Evolutionary conservation across 2,888 invertebrate genomes (phyloP), one percentile per base, ranked within the genome.

Genomic region (Conops quadrifasciatus): DNA sequence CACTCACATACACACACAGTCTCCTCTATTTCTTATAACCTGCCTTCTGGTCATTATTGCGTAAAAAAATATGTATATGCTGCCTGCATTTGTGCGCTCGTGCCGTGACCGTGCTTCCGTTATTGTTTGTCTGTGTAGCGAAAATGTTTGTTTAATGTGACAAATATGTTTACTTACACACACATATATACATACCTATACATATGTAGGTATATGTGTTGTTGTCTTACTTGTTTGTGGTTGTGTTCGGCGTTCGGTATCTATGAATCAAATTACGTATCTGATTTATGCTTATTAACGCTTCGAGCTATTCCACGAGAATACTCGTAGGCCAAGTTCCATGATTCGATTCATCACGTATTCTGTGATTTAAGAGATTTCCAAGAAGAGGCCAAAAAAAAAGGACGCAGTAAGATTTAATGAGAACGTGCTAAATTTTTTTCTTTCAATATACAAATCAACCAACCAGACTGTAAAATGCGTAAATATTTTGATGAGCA

Each of bases 211-310:
- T 28, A 16, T 30, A 30, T 53, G 30, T 53, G 51, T 30, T n/a
- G n/a, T 65, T 16, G 36, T 65, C 36, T 4, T 43, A 15, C n/a
- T n/a, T 24, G n/a, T n/a, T n/a, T n/a, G n/a, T n/a, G n/a, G n/a
- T n/a, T n/a, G n/a, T n/a, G n/a, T n/a, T n/a, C n/a, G n/a, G n/a
- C n/a, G n/a, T n/a, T n/a, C n/a, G 7, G 21, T 9, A 16, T 47
- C 49, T 36, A 60, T 60, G 51, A 60, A 62, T 68, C 49, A 68
- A 62, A 68, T 68, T 49, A 36, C 4, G 4, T 36, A 60, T 51
- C 60, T 62, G 62, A 68, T 68, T 68, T 68, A 68, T 68, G 68
- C 68, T 68, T 62, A 60, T 62, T 68, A 51, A 36, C 21, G 60
- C 68, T 30, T 68, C 15, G 43, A 68, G 68, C 30, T 68, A 62